Evolutionary conservation across 2,888 invertebrate genomes (phyloP), one percentile per base, ranked within the genome.

Genomic region (Unio delphinus): DNA sequence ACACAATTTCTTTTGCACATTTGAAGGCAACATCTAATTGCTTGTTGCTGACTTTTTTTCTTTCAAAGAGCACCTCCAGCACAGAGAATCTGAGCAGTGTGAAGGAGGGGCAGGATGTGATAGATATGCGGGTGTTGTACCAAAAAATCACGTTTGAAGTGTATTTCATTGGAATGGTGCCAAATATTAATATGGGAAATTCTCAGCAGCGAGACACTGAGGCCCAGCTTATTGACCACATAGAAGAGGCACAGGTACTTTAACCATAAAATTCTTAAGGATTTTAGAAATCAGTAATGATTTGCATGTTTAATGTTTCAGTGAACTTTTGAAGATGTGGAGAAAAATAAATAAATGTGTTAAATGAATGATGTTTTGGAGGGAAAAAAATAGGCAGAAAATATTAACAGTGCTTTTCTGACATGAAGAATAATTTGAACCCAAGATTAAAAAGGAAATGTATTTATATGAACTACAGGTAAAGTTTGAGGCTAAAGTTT

Each of bases 171-270:
- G 89, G 89, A 4, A 82, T 84, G 66, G 81, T 88, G 2, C 80
- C 81, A 30, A 84, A 88, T 62, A 83, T 88, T 57, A 83, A 83
- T 59, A 80, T 88, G 77, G 83, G 81, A 7, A 84, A 83, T 56
- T 83, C 84, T 11, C 69, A 75, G 58, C 80, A 81, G 18, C 67
- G 88, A 58, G 87, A 89, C 75, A 81, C 81, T n/a, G 88, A 89
- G 56, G 86, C 88, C 7, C 86, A 88, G 66, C 82, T 89, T n/a
- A 84, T 89, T 34, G 89, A 89, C 69, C 80, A 83, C 68, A 80
- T 89, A 2, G 89, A 89, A 67, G 89, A 89, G 70, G 85, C 84
- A n/a, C 88, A 88, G 84, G 88, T 86, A 74, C 28, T 60, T 59
- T 4, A 26, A 23, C 7, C 20, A 15, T 45, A 45, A 15, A 11